Evolutionary conservation across 2,113 vertebrate species (phyloP), one percentile per base, ranked within the genome.

Genomic region (Mobula birostris): DNA sequence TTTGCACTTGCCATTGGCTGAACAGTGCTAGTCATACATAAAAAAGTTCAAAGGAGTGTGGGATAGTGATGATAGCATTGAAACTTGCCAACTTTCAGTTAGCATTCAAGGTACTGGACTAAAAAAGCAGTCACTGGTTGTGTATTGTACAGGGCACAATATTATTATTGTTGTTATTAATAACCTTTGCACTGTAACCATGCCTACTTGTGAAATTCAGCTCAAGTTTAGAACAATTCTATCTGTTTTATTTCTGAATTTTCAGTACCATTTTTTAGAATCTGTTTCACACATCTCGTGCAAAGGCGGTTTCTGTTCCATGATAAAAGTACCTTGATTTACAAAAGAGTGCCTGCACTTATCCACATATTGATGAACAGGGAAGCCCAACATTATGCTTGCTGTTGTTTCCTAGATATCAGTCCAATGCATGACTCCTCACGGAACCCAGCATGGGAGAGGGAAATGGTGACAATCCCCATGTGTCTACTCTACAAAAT

Each of bases 41-140:
- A 82, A 61, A 93, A 68, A 70, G 91, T 93, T 93, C 91, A 93
- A 93, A 93, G 91, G 91, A 76, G 91, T 93, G 91, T 93, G 91
- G 91, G 91, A 93, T 74, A 93, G 91, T 70, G 70, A 76, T 93
- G 91, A 70, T 93, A 56, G 91, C 91, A 76, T 40, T 93, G 68
- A 93, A 74, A 76, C 68, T 93, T 27, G 70, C 48, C 68, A 40
- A 48, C 36, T 93, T 74, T 93, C 91, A 48, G 70, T 76, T 29
- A 93, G 70, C 40, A 40, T 93, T 93, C 68, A 70, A 76, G 91
- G 91, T 93, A 56, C 21, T 40, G 91, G n/a, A 74, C 36, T 48
- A 70, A 76, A 93, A 93, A 56, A 93, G 36, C 36, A 93, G 36
- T 93, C 36, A 7, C 72, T 19, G 32, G 91, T 76, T 92, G 58